Conservation (phyloP, 2,113 vertebrate genomes). For the Regulus satrapa region DNA sequence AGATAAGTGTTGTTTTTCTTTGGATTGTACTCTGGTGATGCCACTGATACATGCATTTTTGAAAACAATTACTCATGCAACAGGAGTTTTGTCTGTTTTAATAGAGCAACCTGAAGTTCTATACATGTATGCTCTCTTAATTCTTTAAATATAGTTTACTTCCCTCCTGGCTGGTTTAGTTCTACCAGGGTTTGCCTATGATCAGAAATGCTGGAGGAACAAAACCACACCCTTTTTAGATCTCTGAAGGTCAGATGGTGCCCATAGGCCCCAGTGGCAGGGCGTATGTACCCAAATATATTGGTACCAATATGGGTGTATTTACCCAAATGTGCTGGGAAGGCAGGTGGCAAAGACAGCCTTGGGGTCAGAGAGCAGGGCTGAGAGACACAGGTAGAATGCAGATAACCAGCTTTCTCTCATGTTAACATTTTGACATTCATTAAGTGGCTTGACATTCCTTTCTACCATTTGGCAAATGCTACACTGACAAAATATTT, state of each 20-base stretch:
- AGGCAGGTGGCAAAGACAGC: not conserved
- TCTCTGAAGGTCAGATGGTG: not conserved
- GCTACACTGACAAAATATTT: not conserved
- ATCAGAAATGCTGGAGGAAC: not conserved
- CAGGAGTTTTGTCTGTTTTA: not conserved
- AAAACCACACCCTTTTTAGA: not conserved
- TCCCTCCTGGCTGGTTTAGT: rapidly evolving
- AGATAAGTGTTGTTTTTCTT: not conserved
- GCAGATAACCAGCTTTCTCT: not conserved
- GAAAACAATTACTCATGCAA: not conserved
- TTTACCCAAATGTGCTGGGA: not conserved
- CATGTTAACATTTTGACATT: not conserved
- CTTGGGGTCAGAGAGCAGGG: not conserved
- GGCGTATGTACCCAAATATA: not conserved
- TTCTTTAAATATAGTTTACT: not conserved
- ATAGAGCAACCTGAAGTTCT: not conserved
- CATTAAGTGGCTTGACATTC: not conserved
- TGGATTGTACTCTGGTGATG: not conserved
- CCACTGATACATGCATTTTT: not conserved
- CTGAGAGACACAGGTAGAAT: not conserved
- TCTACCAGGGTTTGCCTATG: rapidly evolving
- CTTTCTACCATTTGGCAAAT: not conserved
- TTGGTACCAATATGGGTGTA: too few relatives aligned
- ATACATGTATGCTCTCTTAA: not conserved
- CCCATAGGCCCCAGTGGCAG: rapidly evolving